phyloP scores from a whole-genome alignment of 2,888 invertebrate species.

The Arrhopalites spinosus region DNA sequence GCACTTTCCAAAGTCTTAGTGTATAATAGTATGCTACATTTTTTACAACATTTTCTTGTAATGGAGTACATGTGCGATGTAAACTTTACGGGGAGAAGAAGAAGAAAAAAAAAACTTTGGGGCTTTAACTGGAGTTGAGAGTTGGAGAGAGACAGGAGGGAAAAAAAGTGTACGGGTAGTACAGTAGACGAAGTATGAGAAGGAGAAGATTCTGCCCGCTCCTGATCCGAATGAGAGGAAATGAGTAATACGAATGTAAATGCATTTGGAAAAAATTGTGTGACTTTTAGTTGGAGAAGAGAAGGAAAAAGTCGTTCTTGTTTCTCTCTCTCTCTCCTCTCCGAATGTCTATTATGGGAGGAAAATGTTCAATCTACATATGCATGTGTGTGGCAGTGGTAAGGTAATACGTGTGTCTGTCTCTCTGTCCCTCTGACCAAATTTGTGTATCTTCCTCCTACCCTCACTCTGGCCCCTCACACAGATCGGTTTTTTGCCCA shows the following conservation, averaged over 20 bases:
- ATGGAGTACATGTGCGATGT: constrained; percentile 22
- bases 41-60: neutral
- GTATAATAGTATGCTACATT: neutral
- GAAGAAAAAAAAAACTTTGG: constrained; percentile 9
- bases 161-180: neutral
- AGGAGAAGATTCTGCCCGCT: constrained; percentile 19
- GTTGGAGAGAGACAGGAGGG: neutral
- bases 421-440: constrained; percentile 43
- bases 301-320: neutral
- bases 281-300: constrained; percentile 19
- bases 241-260: constrained; percentile 32
- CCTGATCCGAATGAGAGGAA: constrained; percentile 26
- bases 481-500: constrained; percentile 34
- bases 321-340: constrained; percentile 5
- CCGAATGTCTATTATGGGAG: constrained; percentile 30
- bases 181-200: constrained; percentile 7
- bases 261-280: constrained; percentile 34
- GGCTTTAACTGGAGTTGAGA: neutral
- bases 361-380: constrained; percentile 22
- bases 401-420: constrained; percentile 37
- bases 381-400: constrained; percentile 14
- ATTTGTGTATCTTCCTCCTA: constrained; percentile 43
- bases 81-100: neutral
- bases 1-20: constrained; percentile 9
- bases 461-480: constrained; percentile 31